These are phyloP conservation scores for Eubucco bourcierii DNA, from an alignment of 2,113 vertebrate genomes.

Conservation along the genomic window DNA sequence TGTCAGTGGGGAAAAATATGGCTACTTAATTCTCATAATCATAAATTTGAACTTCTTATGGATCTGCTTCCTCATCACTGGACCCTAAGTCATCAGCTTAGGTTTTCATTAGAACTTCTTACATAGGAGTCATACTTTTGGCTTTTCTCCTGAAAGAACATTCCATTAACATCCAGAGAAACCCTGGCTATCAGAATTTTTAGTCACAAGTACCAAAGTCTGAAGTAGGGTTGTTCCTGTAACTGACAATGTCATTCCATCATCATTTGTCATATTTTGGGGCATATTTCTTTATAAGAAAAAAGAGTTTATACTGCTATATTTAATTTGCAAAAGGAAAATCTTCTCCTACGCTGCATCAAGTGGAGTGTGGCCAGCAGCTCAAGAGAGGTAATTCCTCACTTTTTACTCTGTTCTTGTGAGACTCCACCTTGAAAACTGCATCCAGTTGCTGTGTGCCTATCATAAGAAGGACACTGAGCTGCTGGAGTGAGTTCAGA, in stretches of 20 bases:
- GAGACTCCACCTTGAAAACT: no score
- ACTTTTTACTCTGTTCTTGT: no score
- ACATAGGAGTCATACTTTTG: background rate
- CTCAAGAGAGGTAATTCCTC: no score
- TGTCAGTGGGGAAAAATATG: slow-evolving; percentile 56
- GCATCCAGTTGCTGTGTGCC: no score
- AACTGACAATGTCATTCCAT: background rate
- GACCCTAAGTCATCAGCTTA: background rate
- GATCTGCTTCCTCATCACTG: background rate
- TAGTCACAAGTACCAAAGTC: background rate
- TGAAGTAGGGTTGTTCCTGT: background rate
- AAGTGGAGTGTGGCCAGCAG: no score
- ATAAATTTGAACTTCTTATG: slow-evolving; percentile 64
- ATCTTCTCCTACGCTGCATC: no score
- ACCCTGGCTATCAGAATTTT: background rate
- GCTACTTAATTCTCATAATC: slow-evolving; percentile 64
- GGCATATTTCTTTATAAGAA: background rate
- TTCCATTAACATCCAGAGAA: background rate
- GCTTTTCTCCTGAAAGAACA: background rate
- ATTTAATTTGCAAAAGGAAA: background rate
- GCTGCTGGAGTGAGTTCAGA: no score
- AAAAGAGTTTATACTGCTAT: background rate
- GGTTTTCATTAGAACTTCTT: background rate
- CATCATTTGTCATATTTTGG: background rate
- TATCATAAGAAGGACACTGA: no score